phyloP scores from a whole-genome alignment of 2,888 invertebrate genomes.

The Pyralis farinalis region DNA sequence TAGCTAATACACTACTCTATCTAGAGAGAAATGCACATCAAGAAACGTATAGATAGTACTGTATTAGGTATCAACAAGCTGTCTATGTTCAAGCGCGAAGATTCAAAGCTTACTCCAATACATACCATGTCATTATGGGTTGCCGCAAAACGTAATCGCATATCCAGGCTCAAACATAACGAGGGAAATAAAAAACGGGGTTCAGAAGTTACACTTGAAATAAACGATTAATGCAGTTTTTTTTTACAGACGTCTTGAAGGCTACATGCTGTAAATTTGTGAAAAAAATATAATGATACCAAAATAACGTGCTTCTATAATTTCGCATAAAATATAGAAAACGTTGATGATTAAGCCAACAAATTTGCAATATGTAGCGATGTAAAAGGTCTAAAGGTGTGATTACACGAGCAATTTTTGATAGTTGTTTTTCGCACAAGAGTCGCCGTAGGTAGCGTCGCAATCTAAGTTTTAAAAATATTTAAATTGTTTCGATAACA shows the following conservation, averaged over 20 bases:
- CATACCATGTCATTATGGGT: constrained; percentile 43
- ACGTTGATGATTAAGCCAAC: not conserved
- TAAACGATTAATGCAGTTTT: not conserved
- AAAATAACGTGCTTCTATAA: not conserved
- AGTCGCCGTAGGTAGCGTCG: too few species aligned
- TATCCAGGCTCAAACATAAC: constrained; percentile 60
- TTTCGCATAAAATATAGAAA: not conserved
- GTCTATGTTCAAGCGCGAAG: constrained; percentile 9
- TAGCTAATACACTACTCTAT: too few species aligned
- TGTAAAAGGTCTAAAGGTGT: constrained; percentile 3
- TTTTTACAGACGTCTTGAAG: constrained; percentile 2
- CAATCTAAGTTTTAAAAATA: too few species aligned
- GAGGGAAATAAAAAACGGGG: constrained; percentile 33
- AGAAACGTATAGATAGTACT: constrained; percentile 1
- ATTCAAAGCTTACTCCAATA: constrained; percentile 26
- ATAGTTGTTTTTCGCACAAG: too few species aligned
- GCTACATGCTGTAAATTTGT: constrained; percentile 12
- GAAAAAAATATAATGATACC: not conserved
- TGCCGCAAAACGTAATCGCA: constrained; percentile 45
- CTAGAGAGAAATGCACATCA: not conserved
- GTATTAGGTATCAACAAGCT: constrained; percentile 2
- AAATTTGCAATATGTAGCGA: constrained; percentile 12
- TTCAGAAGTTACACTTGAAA: constrained; percentile 19
- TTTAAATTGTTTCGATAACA: too few species aligned
- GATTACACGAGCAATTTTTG: too few species aligned